Percentiles rank a stretch among this genome's conserved stretches.
phyloP scores from a whole-genome alignment of 2,113 vertebrate genomes.

The Cochlearius cochlearius region DNA sequence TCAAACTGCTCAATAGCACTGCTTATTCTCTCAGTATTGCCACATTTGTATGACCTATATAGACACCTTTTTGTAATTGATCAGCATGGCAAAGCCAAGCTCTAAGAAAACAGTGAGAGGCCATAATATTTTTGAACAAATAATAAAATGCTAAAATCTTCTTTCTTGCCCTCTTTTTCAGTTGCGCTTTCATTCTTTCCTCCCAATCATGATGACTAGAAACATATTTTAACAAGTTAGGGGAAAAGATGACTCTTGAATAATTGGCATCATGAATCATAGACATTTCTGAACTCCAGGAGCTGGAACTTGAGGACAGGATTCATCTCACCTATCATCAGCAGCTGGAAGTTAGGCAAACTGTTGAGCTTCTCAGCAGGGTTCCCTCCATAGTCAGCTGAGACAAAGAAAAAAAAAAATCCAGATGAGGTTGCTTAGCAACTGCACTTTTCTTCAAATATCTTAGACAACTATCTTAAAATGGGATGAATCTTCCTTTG shows the following conservation, averaged over 20 bases:
- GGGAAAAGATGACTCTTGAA: not conserved
- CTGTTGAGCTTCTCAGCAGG: not conserved
- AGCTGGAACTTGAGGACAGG: not conserved
- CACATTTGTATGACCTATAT: not conserved
- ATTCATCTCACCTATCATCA: not conserved
- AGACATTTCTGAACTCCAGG: not conserved
- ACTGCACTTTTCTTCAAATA: slow-evolving; percentile 25
- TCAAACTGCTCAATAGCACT: not conserved
- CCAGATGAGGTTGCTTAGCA: slow-evolving; percentile 46
- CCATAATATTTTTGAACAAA: not conserved
- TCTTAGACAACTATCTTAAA: slow-evolving; percentile 2
- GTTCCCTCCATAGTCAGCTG: not conserved
- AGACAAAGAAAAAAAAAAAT: not conserved
- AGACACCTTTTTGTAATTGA: not conserved
- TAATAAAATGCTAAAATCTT: not conserved
- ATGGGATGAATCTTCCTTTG: slow-evolving; percentile 1
- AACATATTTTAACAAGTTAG: not conserved
- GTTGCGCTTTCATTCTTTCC: not conserved
- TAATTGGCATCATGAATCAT: not conserved
- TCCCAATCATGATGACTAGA: not conserved
- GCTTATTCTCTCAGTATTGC: not conserved
- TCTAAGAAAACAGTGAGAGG: not conserved
- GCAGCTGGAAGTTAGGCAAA: not conserved
- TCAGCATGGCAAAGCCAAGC: not conserved
- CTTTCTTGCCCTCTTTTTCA: not conserved